Evolutionary conservation across 2,113 vertebrate genomes (phyloP), one percentile per base, ranked within the genome.

Genomic region (sheep (Ovis aries)): DNA sequence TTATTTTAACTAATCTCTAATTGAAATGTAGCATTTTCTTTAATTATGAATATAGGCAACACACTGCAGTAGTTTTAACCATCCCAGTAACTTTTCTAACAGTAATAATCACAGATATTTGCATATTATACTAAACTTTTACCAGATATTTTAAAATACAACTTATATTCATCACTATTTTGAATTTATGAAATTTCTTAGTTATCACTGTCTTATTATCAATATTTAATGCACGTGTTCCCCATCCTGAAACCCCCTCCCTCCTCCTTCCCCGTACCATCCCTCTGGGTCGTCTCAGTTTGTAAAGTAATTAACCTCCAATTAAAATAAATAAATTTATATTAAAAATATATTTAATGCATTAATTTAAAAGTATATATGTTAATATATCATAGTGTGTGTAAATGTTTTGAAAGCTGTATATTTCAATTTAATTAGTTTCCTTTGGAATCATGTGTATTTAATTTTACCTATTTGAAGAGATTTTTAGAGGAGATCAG

Each of bases 11-110:
- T 96, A 45, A 50, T 45, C 43, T 67, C 4, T 94, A 67, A 36
- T 45, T 94, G 19, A 96, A 97, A 92, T 78, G n/a, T 71, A 96
- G 23, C 40, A 71, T 90, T 92, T 94, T 33, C n/a, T 95, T 94
- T 91, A 81, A 74, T 87, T 90, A 53, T 43, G 7, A 89, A 95
- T 59, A 27, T 88, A 94, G 11, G 17, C 4, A 95, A 89, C 19
- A 94, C 93, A 93, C 45, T 94, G n/a, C 7, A 78, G n/a, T 77
- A 86, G 7, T n/a, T 90, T 89, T 71, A 71, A 45, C 1, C 33
- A n/a, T 62, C 31, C 14, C 5, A 93, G 36, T 88, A 84, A 74
- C 81, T 84, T 84, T 45, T 81, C 48, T 92, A 81, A 74, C 3
- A 71, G 21, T 60, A 96, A 53, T 60, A 60, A 83, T 92, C 7